Conservation (phyloP, 1,140 invertebrate species). For the Semibalanus balanoides region DNA sequence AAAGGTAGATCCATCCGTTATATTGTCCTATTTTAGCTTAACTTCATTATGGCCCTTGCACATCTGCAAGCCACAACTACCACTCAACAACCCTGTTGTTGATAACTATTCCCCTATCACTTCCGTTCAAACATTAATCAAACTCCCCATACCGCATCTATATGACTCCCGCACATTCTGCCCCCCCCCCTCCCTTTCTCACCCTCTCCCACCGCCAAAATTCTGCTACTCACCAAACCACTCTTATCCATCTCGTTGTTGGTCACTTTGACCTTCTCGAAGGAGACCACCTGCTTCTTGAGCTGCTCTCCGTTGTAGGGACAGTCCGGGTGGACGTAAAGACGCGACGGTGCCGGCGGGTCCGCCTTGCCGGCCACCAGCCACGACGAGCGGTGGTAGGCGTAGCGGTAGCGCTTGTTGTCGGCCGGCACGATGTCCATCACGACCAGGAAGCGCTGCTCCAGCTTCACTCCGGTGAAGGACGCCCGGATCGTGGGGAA, state of each 20-base stretch:
- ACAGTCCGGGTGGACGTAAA: conserved; percentile 94
- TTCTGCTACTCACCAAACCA: conserved; percentile 47
- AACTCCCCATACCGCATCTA: no score
- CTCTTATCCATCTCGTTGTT: conserved; percentile 54
- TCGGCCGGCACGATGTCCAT: conserved; percentile 51
- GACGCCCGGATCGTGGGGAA: conserved; percentile 49
- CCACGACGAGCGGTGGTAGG: conserved; percentile 52
- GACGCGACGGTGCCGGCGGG: conserved; percentile 78
- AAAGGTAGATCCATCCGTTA: no score
- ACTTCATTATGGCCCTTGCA: no score
- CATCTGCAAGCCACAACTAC: no score
- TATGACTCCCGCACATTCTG: no score
- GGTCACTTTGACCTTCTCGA: conserved; percentile 56
- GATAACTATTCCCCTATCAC: no score
- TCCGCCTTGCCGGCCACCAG: conserved; percentile 54
- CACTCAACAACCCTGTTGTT: no score
- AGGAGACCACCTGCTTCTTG: conserved; percentile 49
- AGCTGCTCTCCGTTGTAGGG: conserved; percentile 86
- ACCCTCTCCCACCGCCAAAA: no score
- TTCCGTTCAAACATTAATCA: no score
- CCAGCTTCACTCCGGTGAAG: conserved; percentile 38
- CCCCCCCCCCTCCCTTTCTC: no score
- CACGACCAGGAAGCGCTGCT: conserved; percentile 40
- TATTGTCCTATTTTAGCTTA: no score
- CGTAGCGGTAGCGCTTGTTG: conserved; percentile 51